phyloP scores from a whole-genome alignment of 2,888 invertebrate species.

The Macaria notata region DNA sequence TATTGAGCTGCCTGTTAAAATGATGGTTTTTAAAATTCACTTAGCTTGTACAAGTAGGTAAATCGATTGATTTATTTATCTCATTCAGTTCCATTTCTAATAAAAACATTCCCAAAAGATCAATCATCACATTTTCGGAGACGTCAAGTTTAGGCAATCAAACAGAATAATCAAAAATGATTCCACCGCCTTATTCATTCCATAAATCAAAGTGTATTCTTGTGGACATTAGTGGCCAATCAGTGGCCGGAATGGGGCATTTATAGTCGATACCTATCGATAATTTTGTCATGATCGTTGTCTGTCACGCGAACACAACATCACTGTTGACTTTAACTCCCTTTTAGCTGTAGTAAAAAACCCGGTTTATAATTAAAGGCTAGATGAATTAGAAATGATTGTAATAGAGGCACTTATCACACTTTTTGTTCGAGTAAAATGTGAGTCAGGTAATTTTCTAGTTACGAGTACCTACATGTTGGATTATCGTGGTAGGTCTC shows the following conservation, averaged over 20 bases:
- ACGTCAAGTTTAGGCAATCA: neutral
- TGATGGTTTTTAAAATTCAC: too few relatives aligned
- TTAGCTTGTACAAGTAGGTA: too few relatives aligned
- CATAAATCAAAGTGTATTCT: constrained; percentile 45
- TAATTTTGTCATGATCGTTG: constrained; percentile 53
- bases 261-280: constrained; percentile 54
- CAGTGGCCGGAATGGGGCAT: constrained; percentile 43
- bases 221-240: constrained; percentile 52
- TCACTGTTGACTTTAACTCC: constrained; percentile 48
- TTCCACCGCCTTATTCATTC: constrained; percentile 13
- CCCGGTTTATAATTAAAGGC: constrained; percentile 36
- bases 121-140: too few relatives aligned
- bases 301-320: constrained; percentile 58
- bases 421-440: neutral
- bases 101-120: too few relatives aligned
- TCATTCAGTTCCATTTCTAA: too few relatives aligned
- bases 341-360: constrained; percentile 28
- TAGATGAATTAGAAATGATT: constrained; percentile 17
- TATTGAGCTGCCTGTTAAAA: too few relatives aligned
- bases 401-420: neutral
- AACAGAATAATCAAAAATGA: neutral
- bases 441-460: too few relatives aligned
- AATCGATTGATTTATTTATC: too few relatives aligned
- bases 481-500: too few relatives aligned
- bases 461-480: too few relatives aligned